Percentiles rank a stretch among this genome's conserved stretches.
Conservation (phyloP, 1,140 invertebrate genomes). For the Philaenus spumarius region DNA sequence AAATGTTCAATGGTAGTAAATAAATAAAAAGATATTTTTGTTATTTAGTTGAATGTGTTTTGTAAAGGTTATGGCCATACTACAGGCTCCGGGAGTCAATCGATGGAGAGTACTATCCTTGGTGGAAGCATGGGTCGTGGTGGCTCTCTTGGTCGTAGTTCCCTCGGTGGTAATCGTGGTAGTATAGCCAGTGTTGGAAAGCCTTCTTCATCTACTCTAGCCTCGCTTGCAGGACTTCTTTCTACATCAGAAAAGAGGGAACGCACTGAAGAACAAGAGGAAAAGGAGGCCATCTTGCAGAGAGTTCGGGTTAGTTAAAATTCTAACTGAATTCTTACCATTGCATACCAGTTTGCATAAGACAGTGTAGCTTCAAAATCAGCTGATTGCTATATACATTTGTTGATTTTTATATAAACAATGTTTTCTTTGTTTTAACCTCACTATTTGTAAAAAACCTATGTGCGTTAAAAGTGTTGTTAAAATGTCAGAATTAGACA, state of each 20-base stretch:
- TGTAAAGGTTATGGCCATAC: constrained; percentile 37
- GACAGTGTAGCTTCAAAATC: no score
- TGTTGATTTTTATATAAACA: no score
- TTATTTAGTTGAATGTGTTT: neutral
- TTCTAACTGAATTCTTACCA: neutral
- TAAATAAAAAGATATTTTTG: neutral
- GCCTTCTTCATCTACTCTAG: constrained; percentile 71
- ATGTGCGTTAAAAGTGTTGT: no score
- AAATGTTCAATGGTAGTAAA: neutral
- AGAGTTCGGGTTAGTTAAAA: constrained; percentile 48
- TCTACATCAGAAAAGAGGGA: constrained; percentile 20
- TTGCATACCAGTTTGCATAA: no score
- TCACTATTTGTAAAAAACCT: no score
- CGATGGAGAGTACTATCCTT: constrained; percentile 44
- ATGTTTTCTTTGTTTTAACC: no score
- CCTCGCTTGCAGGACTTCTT: constrained; percentile 68
- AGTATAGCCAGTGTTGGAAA: constrained; percentile 73
- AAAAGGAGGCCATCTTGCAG: constrained; percentile 48
- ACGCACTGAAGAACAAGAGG: constrained; percentile 27
- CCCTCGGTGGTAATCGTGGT: constrained; percentile 61
- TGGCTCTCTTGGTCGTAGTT: constrained; percentile 43
- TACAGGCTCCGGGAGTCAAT: constrained; percentile 45
- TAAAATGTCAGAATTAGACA: no score
- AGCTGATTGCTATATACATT: no score
- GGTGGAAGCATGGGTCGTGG: constrained; percentile 41